phyloP scores from a whole-genome alignment of 53 echinoderm and acorn worm genomes.

The Mesocentrotus franciscanus region DNA sequence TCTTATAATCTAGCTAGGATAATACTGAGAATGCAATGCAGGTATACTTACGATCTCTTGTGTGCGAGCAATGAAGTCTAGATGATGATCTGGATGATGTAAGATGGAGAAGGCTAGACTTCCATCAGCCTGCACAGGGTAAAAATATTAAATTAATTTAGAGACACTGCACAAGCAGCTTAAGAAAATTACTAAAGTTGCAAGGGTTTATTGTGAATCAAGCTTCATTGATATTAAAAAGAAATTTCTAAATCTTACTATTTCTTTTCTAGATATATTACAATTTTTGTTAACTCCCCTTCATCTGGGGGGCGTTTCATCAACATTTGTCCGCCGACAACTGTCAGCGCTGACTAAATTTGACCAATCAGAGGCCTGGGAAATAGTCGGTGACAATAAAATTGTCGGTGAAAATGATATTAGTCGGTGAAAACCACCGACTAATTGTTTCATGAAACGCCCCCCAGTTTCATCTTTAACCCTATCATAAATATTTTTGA shows the following conservation, averaged over 20 bases:
- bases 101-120: conserved; percentile 80
- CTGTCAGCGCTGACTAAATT: too few species aligned
- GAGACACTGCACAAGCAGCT: neutral
- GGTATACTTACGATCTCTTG: conserved; percentile 76
- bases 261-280: neutral
- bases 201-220: neutral
- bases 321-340: too few species aligned
- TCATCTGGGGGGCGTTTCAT: too few species aligned
- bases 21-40: neutral
- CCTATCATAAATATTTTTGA: too few species aligned
- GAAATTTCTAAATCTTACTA: neutral
- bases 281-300: too few species aligned
- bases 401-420: too few species aligned
- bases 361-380: too few species aligned
- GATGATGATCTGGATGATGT: conserved; percentile 72
- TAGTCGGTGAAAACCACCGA: too few species aligned
- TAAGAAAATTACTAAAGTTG: neutral
- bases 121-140: conserved; percentile 66
- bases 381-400: too few species aligned
- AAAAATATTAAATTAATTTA: neutral
- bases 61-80: conserved; percentile 80
- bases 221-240: neutral
- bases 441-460: too few species aligned
- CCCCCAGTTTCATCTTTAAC: too few species aligned
- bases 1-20: too few species aligned